These are phyloP conservation scores for Sylvilagus bachmani DNA, from an alignment of 2,113 vertebrate species.

Conservation along the genomic window DNA sequence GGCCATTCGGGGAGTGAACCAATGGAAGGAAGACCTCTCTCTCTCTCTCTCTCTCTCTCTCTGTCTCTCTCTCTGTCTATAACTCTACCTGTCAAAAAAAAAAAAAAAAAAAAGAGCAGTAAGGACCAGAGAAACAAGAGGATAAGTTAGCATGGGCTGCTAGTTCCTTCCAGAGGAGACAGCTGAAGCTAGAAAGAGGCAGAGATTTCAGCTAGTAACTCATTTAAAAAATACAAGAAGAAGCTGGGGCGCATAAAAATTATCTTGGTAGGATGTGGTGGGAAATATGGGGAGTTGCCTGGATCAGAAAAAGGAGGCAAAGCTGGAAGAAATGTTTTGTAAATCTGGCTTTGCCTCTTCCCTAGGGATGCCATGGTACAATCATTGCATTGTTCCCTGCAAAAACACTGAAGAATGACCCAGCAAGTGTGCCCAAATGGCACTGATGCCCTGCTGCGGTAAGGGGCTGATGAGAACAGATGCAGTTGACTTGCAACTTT, in stretches of 20 bases:
- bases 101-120: too few species aligned
- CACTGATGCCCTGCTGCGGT: not conserved
- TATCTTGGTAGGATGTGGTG: not conserved
- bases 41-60: too few species aligned
- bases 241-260: not conserved
- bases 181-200: not conserved
- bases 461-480: not conserved
- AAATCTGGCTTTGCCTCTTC: not conserved
- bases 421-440: not conserved
- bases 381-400: not conserved
- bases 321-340: not conserved
- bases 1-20: too few species aligned
- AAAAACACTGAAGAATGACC: not conserved
- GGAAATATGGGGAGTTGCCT: not conserved
- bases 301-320: not conserved
- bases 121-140: not conserved
- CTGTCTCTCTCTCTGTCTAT: too few species aligned
- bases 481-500: too few species aligned
- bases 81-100: too few species aligned
- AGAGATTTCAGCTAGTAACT: not conserved
- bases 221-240: not conserved
- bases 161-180: not conserved
- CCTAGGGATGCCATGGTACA: fast-evolving
- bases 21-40: too few species aligned
- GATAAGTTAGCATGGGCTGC: not conserved